A percentile compares a stretch with the other conserved stretches of the same genome.
These are phyloP conservation scores for Tipula vernalis DNA, from an alignment of 2,888 invertebrate species.

Conservation along the genomic window DNA sequence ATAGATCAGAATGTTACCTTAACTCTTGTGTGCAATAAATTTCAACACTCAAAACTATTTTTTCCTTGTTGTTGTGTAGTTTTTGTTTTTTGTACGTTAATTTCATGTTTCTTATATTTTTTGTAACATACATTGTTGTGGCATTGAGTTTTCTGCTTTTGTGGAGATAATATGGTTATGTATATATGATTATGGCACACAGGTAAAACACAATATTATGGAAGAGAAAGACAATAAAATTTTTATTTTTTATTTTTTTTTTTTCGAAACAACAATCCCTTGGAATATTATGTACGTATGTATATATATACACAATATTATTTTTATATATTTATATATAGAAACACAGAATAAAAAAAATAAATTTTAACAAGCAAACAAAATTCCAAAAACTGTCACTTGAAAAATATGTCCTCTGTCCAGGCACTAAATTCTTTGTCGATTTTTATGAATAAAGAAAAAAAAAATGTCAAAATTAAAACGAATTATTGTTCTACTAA, in stretches of 20 bases:
- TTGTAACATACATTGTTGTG: background rate
- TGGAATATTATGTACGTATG: background rate
- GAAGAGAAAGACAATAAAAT: background rate
- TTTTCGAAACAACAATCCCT: constrained; percentile 11
- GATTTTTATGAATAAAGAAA: constrained; percentile 9
- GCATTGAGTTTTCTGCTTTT: background rate
- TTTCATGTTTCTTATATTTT: constrained; percentile 4
- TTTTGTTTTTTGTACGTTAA: background rate
- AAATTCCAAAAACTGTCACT: constrained; percentile 23
- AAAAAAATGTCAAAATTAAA: constrained; percentile 11
- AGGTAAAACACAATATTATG: constrained; percentile 9
- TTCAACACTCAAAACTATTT: constrained; percentile 8
- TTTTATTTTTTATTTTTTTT: background rate
- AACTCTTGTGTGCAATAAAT: constrained; percentile 5
- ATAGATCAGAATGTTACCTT: background rate
- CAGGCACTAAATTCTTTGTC: constrained; percentile 22
- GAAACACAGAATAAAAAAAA: background rate
- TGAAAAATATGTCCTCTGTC: constrained; percentile 21
- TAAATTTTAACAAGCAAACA: constrained; percentile 13
- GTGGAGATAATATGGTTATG: background rate
- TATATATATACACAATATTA: background rate
- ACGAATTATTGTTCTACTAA: constrained; percentile 12
- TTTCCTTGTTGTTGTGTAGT: background rate
- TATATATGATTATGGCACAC: constrained; percentile 7
- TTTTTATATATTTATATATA: no score